Evolutionary conservation across 2,113 vertebrate species (phyloP).

Genomic region (Sylvilagus bachmani): DNA sequence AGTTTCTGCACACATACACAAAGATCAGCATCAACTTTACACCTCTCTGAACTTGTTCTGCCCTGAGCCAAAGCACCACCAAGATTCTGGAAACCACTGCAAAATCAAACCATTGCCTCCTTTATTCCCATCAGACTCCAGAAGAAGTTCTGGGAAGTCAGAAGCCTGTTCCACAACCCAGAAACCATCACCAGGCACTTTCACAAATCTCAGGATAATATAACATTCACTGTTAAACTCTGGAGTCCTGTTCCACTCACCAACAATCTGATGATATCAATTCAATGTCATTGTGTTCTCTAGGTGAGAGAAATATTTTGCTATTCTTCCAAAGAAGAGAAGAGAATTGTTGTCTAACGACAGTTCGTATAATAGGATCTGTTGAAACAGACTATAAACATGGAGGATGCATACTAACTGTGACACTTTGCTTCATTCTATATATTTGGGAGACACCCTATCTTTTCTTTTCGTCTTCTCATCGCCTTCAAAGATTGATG

Average conservation of each 20-base stretch:
- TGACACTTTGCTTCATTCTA: background rate
- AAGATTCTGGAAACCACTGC: background rate
- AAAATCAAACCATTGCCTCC: background rate
- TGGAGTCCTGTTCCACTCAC: background rate
- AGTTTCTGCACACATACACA: background rate
- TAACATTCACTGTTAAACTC: background rate
- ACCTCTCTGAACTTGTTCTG: constrained; percentile 3
- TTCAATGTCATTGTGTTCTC: background rate
- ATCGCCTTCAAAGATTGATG: constrained; percentile 3
- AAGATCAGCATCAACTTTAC: background rate
- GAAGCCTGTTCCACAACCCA: background rate
- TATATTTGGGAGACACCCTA: background rate
- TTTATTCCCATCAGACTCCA: background rate
- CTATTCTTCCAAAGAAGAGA: background rate
- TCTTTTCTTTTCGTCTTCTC: background rate
- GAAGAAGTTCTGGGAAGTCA: background rate
- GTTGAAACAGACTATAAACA: background rate
- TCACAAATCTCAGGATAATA: background rate
- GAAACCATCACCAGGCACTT: background rate
- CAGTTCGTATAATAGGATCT: background rate
- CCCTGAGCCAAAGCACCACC: background rate
- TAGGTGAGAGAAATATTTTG: background rate
- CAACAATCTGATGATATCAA: background rate
- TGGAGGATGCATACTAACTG: background rate
- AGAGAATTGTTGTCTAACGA: background rate